Conservation (phyloP, 2,888 invertebrate genomes). For the Hydraecia micacea region DNA sequence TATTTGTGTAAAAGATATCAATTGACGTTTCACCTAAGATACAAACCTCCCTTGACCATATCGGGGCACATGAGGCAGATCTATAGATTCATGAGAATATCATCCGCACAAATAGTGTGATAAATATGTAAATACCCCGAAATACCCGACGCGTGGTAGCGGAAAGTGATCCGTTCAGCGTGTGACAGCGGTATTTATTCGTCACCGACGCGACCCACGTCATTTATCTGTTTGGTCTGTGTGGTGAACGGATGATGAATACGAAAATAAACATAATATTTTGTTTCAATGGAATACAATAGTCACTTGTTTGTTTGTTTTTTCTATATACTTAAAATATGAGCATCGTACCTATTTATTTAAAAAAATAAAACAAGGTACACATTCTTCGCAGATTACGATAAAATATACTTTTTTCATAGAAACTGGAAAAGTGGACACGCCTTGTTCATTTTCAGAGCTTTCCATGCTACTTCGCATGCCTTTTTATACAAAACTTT, state of each 20-base stretch:
- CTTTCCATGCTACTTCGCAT: no score
- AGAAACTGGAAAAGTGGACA: neutral
- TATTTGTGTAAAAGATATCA: neutral
- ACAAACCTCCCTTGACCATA: neutral
- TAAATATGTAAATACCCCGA: slow-evolving; percentile 46
- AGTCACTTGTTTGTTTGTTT: neutral
- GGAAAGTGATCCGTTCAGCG: slow-evolving; percentile 50
- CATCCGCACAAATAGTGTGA: neutral
- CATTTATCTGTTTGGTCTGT: neutral
- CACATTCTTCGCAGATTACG: neutral
- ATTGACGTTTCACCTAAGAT: neutral
- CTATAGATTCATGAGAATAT: neutral
- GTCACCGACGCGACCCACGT: slow-evolving; percentile 36
- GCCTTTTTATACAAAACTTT: neutral
- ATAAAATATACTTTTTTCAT: neutral
- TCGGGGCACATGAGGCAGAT: neutral
- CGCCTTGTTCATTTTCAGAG: neutral
- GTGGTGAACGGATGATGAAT: neutral
- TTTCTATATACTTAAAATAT: neutral
- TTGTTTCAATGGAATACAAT: neutral
- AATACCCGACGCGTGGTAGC: slow-evolving; percentile 41
- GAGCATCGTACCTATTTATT: no score
- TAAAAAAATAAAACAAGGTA: neutral
- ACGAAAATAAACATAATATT: neutral
- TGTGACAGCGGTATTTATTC: slow-evolving; percentile 4